These are phyloP conservation scores for Brachionus asplanchnoidis DNA, from an alignment of 1,140 invertebrate species.

Conservation along the genomic window DNA sequence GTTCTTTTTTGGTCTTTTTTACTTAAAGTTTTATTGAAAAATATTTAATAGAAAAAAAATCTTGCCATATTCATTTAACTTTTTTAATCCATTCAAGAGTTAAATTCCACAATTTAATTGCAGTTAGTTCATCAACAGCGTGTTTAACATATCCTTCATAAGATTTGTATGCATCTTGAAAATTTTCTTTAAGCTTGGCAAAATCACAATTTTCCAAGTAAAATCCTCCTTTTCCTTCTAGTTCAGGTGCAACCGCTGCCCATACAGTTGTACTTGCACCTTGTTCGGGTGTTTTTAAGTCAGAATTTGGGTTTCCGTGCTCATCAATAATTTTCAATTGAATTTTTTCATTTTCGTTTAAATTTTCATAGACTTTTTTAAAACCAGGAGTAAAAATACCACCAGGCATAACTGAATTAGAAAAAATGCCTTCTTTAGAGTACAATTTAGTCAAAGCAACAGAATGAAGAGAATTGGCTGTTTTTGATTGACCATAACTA, in stretches of 20 bases:
- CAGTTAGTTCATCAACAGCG: not conserved
- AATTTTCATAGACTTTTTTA: not conserved
- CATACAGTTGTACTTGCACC: conserved; percentile 75
- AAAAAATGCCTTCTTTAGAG: not conserved
- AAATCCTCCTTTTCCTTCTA: conserved; percentile 49
- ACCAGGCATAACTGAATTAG: not conserved
- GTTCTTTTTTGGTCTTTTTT: too few species aligned
- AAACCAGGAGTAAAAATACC: not conserved
- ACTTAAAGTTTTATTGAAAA: too few species aligned
- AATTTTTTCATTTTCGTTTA: not conserved
- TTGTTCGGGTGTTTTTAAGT: conserved; percentile 48
- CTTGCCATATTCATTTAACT: not conserved
- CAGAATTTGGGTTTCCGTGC: not conserved
- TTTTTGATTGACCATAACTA: conserved; percentile 49
- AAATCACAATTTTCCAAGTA: not conserved
- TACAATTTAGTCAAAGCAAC: conserved; percentile 42
- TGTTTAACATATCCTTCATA: not conserved
- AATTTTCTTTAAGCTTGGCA: not conserved
- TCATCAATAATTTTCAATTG: not conserved
- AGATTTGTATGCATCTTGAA: not conserved
- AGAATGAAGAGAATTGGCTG: conserved; percentile 48
- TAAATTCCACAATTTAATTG: not conserved
- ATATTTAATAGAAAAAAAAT: too few species aligned
- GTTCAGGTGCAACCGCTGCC: conserved; percentile 68
- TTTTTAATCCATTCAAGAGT: not conserved